phyloP scores from a whole-genome alignment of 2,113 vertebrate genomes.

The Proterorhinus semilunaris region DNA sequence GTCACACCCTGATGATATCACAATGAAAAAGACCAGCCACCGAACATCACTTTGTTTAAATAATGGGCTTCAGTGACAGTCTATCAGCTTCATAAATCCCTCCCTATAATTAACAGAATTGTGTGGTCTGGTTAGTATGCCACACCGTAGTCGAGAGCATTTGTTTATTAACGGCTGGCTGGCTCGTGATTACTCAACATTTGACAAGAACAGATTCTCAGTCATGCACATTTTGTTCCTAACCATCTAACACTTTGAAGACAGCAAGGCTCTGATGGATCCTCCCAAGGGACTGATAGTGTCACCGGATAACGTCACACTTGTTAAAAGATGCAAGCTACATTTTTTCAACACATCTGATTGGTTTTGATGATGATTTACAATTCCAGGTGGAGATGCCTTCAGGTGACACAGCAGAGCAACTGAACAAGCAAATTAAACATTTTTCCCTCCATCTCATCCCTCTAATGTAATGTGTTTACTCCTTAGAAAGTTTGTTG shows the following conservation, averaged over 20 bases:
- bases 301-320: slow-evolving; percentile 57
- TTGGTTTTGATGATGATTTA: slow-evolving; percentile 61
- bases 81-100: slow-evolving; percentile 52
- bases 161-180: slow-evolving; percentile 70
- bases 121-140: slow-evolving; percentile 59
- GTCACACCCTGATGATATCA: not conserved
- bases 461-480: not conserved
- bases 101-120: slow-evolving; percentile 52
- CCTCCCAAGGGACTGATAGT: slow-evolving; percentile 65
- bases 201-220: slow-evolving; percentile 74
- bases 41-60: not conserved
- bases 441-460: slow-evolving; percentile 15
- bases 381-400: slow-evolving; percentile 48
- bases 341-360: slow-evolving; percentile 66
- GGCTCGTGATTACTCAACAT: slow-evolving; percentile 69
- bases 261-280: slow-evolving; percentile 65
- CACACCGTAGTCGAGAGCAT: slow-evolving; percentile 43
- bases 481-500: not conserved
- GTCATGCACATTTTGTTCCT: slow-evolving; percentile 63
- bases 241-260: slow-evolving; percentile 58
- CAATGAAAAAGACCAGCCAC: not conserved
- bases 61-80: slow-evolving; percentile 40
- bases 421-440: slow-evolving; percentile 26
- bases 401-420: slow-evolving; percentile 31
- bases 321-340: slow-evolving; percentile 55